Evolutionary conservation across 1,140 invertebrate genomes (phyloP).

Genomic region (Aphaenogaster rudis): DNA sequence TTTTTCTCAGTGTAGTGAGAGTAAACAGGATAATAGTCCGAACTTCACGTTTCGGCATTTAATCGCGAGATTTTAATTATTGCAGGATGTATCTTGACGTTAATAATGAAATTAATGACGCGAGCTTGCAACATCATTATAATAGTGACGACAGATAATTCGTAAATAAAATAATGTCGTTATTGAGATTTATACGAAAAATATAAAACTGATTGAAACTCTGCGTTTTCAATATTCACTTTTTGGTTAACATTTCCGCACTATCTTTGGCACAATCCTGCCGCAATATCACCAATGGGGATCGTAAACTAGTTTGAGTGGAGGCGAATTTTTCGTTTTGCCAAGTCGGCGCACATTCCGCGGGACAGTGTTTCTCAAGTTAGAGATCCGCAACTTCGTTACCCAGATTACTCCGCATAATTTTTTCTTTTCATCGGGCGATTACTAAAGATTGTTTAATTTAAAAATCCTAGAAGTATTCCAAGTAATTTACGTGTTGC

Average conservation of each 20-base stretch:
- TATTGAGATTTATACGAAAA: not conserved
- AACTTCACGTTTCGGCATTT: not conserved
- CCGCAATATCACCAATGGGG: slow-evolving; percentile 51
- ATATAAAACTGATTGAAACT: slow-evolving; percentile 5
- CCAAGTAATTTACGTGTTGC: not conserved
- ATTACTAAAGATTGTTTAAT: not conserved
- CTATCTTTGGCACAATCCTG: slow-evolving; percentile 40
- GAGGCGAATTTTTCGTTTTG: slow-evolving; percentile 48
- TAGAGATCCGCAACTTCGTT: slow-evolving; percentile 20
- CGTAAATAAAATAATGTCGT: not conserved
- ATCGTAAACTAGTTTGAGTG: slow-evolving; percentile 60
- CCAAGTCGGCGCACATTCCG: slow-evolving; percentile 40
- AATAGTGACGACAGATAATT: not conserved
- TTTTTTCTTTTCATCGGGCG: not conserved
- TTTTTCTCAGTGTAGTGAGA: not conserved
- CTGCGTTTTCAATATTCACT: slow-evolving; percentile 35
- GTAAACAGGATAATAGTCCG: not conserved
- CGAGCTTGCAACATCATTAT: not conserved
- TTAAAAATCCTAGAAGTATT: not conserved
- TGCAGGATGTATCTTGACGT: not conserved
- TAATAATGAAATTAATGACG: not conserved
- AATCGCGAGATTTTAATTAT: not conserved
- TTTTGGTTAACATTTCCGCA: slow-evolving; percentile 45
- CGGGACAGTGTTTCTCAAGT: slow-evolving; percentile 47
- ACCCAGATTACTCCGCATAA: not conserved